Evolutionary conservation across 2,888 invertebrate genomes (phyloP), one percentile per base, ranked within the genome.

Genomic region (Drosophila rubida): DNA sequence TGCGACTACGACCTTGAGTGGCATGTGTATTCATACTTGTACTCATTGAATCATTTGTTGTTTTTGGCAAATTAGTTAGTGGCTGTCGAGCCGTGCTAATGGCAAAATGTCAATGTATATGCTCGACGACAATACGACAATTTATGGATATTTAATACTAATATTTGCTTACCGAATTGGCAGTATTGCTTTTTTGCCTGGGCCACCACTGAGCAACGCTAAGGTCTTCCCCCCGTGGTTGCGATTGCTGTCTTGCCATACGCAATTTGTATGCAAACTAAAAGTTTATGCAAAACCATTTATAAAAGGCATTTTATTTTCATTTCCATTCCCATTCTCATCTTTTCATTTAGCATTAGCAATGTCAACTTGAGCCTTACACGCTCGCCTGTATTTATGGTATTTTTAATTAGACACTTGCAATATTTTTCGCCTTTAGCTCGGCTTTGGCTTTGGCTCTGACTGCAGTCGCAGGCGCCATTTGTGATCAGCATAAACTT

Each of bases 401-500:
- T 64, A 80, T 76, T 86, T 75, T 80, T 83, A 83, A 83, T 86
- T 80, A 80, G 79, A 39, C 75, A 78, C 73, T 49, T 44, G 73
- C 48, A 61, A 58, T 48, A 46, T 76, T 65, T 68, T 44, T 50
- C 60, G 53, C 57, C 70, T 65, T 62, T 66, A 48, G 41, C 25
- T 67, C 59, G 53, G 50, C 66, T 65, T 58, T 62, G 48, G 13
- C 2, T 35, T 6, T 37, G 7, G 8, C 9, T 3, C 13, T 7
- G 35, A 7, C 4, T 35, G n/a, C 32, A 4, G 8, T 13, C 14
- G 69, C 32, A 45, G 60, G 61, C 76, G 65, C 72, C 64, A 22
- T 61, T 72, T 55, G 58, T 54, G 54, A 60, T 69, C 70, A 60
- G 58, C 59, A 72, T 62, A 57, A 66, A 54, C 55, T 53, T 57